A percentile compares a stretch with the other conserved stretches of the same genome.
Conservation (phyloP, 2,113 vertebrate genomes). For the Balaeniceps rex region DNA sequence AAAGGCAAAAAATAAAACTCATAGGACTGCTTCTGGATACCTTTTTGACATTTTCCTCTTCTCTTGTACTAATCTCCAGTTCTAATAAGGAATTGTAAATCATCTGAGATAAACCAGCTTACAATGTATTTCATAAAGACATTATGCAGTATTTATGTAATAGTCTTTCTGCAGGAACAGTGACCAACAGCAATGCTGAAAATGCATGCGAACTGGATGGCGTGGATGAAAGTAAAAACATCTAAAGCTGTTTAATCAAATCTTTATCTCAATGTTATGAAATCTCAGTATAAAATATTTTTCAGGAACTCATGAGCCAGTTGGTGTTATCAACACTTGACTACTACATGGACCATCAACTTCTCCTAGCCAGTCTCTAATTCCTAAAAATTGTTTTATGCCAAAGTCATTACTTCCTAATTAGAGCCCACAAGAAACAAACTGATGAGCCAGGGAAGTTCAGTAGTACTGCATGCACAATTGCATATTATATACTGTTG, state of each 20-base stretch:
- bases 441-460: neutral
- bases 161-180: neutral
- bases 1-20: neutral
- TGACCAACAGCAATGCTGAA: neutral
- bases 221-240: neutral
- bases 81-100: neutral
- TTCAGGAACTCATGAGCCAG: neutral
- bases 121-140: neutral
- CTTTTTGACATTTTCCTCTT: neutral
- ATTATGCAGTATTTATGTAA: neutral
- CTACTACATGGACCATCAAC: neutral
- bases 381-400: slow-evolving; percentile 7
- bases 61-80: neutral
- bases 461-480: neutral
- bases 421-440: neutral
- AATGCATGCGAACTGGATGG: neutral
- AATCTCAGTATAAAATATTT: neutral
- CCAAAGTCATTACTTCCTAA: slow-evolving; percentile 21
- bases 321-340: neutral
- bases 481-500: neutral
- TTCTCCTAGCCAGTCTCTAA: neutral
- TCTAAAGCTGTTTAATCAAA: neutral
- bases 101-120: neutral
- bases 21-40: neutral
- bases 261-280: neutral